Percentiles rank a stretch among this genome's conserved stretches.
phyloP scores from a whole-genome alignment of 2,888 invertebrate genomes.

The Teinopalpus imperialis region DNA sequence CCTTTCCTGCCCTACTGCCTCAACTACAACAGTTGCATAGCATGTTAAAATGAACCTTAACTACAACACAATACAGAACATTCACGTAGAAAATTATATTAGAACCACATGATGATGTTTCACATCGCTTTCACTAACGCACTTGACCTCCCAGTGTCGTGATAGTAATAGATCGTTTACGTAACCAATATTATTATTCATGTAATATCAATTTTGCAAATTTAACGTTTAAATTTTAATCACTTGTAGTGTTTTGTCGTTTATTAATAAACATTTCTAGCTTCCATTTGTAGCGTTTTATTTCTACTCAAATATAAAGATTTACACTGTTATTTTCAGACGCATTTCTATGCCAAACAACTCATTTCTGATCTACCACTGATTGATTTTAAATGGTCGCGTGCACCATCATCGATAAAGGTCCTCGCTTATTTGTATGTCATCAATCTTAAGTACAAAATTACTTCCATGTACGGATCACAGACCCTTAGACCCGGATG shows the following conservation, averaged over 20 bases:
- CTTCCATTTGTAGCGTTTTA: slow-evolving; percentile 33
- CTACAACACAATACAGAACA: not conserved
- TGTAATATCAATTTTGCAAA: slow-evolving; percentile 26
- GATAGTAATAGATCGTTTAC: not conserved
- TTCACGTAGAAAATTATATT: slow-evolving; percentile 5
- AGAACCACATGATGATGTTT: slow-evolving; percentile 16
- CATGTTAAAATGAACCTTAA: slow-evolving; percentile 37
- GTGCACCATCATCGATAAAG: no score
- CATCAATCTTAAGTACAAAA: no score
- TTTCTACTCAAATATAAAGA: slow-evolving; percentile 25
- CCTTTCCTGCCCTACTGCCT: slow-evolving; percentile 52
- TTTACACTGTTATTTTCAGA: no score
- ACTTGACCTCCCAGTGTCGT: slow-evolving; percentile 15
- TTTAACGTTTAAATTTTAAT: slow-evolving; percentile 33
- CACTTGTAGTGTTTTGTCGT: slow-evolving; percentile 36
- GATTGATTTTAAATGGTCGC: no score
- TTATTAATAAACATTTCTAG: slow-evolving; percentile 41
- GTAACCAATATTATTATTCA: slow-evolving; percentile 27
- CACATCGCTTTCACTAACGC: slow-evolving; percentile 12
- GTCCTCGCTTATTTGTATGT: no score
- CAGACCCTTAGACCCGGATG: no score
- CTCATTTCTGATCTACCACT: no score
- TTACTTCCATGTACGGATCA: no score
- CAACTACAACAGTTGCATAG: slow-evolving; percentile 55
- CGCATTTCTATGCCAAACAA: no score